Conservation (phyloP, 2,113 vertebrate genomes). For the Pomatorhinus ruficollis region DNA sequence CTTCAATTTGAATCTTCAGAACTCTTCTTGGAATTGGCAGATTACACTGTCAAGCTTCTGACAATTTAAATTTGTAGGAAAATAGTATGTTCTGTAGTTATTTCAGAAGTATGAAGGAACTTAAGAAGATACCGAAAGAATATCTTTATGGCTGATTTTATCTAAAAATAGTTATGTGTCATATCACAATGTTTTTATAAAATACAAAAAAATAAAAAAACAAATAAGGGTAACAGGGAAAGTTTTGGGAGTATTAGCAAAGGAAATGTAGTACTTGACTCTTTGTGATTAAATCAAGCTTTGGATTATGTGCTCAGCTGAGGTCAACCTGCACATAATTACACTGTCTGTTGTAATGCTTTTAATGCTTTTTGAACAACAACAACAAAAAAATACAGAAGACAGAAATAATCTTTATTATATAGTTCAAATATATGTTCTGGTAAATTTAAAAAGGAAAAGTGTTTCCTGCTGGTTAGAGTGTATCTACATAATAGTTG, state of each 20-base stretch:
- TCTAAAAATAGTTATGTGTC: not conserved
- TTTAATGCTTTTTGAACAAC: not conserved
- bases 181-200: not conserved
- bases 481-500: constrained; percentile 7
- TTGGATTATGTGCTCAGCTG: not conserved
- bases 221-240: not conserved
- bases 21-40: not conserved
- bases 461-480: not conserved
- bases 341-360: not conserved
- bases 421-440: not conserved
- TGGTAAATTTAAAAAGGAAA: not conserved
- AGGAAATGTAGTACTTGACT: not conserved
- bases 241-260: not conserved
- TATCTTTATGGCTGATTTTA: not conserved
- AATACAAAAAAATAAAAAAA: not conserved
- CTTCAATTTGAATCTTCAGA: not conserved
- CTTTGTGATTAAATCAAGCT: not conserved
- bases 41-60: not conserved
- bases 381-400: not conserved
- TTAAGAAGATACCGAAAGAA: not conserved
- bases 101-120: not conserved
- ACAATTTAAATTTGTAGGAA: not conserved
- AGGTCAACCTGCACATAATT: not conserved
- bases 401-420: not conserved
- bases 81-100: not conserved